Evolutionary conservation across 2,797 vertebrate species (phyloP).

Genomic region (Anomalospiza imberbis): DNA sequence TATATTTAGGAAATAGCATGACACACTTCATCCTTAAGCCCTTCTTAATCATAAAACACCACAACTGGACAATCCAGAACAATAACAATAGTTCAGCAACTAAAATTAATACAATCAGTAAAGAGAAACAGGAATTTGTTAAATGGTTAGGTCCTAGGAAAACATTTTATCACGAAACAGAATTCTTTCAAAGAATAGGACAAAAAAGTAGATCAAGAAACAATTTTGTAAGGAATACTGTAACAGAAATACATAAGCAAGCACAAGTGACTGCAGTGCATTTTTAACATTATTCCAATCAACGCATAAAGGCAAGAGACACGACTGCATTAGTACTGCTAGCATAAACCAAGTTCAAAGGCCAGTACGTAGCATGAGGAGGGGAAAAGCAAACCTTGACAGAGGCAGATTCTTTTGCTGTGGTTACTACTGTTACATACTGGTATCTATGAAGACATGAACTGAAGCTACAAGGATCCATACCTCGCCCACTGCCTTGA

Average conservation of each 20-base stretch:
- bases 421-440: conserved; percentile 65
- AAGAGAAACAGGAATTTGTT: conserved; percentile 37
- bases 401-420: conserved; percentile 65
- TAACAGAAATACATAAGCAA: conserved; percentile 42
- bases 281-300: not conserved
- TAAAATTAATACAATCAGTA: conserved; percentile 16
- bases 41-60: conserved; percentile 54
- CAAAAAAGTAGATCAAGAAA: conserved; percentile 20
- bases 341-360: conserved; percentile 48
- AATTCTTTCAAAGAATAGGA: not conserved
- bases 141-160: conserved; percentile 20
- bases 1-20: conserved; percentile 92
- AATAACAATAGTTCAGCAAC: conserved; percentile 17
- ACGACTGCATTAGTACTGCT: conserved; percentile 42
- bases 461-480: conserved; percentile 89
- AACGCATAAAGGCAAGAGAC: conserved; percentile 51
- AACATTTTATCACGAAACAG: not conserved
- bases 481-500: conserved; percentile 99
- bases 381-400: conserved; percentile 68
- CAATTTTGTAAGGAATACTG: not conserved
- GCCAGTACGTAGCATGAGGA: conserved; percentile 40
- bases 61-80: conserved; percentile 43
- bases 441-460: conserved; percentile 79
- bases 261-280: not conserved
- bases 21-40: conserved; percentile 94